These are phyloP conservation scores for Leptothorax acervorum DNA, from an alignment of 2,888 invertebrate species.

Conservation along the genomic window DNA sequence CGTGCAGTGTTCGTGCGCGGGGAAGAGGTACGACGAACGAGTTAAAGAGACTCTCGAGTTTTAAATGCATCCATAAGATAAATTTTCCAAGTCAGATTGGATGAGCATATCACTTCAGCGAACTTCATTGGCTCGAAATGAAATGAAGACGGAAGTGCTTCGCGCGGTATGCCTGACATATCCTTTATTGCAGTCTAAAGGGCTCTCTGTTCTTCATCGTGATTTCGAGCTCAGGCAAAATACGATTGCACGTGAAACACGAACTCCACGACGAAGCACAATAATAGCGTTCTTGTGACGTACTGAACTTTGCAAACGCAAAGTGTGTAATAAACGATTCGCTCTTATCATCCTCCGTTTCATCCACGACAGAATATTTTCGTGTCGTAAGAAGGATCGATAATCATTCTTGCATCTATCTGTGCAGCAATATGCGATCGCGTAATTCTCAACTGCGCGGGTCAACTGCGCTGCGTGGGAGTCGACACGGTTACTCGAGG, in stretches of 20 bases:
- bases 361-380: neutral
- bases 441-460: conserved; percentile 54
- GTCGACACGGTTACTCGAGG: conserved; percentile 56
- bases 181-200: conserved; percentile 30
- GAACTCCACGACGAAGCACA: neutral
- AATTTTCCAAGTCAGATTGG: conserved; percentile 42
- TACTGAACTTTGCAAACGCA: conserved; percentile 26
- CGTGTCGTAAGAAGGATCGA: conserved; percentile 1
- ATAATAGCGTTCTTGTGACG: conserved; percentile 40
- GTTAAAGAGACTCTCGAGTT: conserved; percentile 31
- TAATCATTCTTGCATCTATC: conserved; percentile 6
- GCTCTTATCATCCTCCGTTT: neutral
- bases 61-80: conserved; percentile 28
- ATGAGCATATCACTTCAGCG: conserved; percentile 43
- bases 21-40: conserved; percentile 22
- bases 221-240: conserved; percentile 22
- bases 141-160: conserved; percentile 51
- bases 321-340: conserved; percentile 19
- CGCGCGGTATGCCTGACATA: neutral
- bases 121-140: conserved; percentile 37
- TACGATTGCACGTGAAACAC: conserved; percentile 28
- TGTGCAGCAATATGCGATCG: conserved; percentile 22
- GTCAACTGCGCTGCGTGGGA: conserved; percentile 60
- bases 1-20: conserved; percentile 7
- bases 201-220: conserved; percentile 16